Base-by-base conservation (phyloP, 2,888 invertebrate species). In the Mythimna lalbum region DNA sequence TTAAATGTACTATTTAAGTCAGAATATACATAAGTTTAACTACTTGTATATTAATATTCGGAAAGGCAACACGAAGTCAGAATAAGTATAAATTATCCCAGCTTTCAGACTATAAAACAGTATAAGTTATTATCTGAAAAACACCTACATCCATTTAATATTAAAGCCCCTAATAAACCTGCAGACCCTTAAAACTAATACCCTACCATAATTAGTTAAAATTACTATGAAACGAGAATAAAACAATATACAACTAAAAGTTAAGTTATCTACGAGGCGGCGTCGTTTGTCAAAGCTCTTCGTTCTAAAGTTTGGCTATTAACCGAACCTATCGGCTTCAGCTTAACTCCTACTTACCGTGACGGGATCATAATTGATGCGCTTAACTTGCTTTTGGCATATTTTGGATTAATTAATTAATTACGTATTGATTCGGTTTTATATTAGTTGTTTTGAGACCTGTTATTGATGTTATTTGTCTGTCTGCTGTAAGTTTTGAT, bases 211-310 rank as follows among this genome's bases (percentile, higher is more conserved):
- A 81, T 81, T 78, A 82, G 78, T 59, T 76, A 55, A 78, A 80
- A 82, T 82, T 71, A 73, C 76, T 75, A 80, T 75, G 62, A 71
- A 75, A 73, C 80, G 61, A 73, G 80, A 80, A 80, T 80, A 80
- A 80, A 80, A 76, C 80, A 80, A 73, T 80, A 79, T 69, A 79
- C 79, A 81, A 83, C 65, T 81, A 73, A 83, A 84, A 86, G 79
- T 83, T 84, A 86, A 43, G 82, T 82, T 76, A 78, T 80, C 78
- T 72, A 59, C 73, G 56, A 39, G 62, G 83, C 72, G 75, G 84
- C 87, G 82, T 88, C 88, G 88, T 88, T 88, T 88, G 85, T 88
- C 88, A 87, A 85, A 86, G 80, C 84, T 80, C 79, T 84, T 80
- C 78, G 76, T 63, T 72, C 65, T 62, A 74, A 88, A 88, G 87